Base-by-base conservation (phyloP, 1,140 invertebrate genomes). In the Hesperophylax magnus region DNA sequence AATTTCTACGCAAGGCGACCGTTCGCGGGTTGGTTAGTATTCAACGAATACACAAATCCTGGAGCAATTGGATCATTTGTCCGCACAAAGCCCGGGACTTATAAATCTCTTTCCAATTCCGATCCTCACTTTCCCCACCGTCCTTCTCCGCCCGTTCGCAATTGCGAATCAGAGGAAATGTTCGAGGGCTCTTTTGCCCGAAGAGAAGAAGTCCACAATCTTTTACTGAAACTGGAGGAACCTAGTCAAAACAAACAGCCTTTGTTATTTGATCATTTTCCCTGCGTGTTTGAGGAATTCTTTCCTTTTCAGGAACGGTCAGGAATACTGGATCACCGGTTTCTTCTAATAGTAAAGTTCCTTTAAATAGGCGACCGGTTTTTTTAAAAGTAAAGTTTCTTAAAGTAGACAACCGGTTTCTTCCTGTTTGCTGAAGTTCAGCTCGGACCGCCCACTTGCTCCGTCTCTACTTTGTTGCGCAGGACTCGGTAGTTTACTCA, bases 11-110 rank as follows among this genome's bases (percentile, higher is more conserved):
- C 9, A 47, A 47, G 39, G 1, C 39, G 39, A 47, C 39, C 39
- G 11, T 47, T 14, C 9, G 39, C 39, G 39, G 39, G 39, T 47
- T 14, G 39, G 39, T 11, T 1, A 11, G 39, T 61, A 20, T 18
- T 61, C 58, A 24, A 61, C 24, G 58, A 61, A 61, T 61, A 61
- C 58, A 61, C 58, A 61, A 61, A 61, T 61, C 58, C 20, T 61
- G 18, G 17, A 61, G 58, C 58, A 61, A 61, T 61, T 61, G 58
- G 58, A 61, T 61, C 20, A 24, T 61, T 60, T 61, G 58, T 61
- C 24, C 58, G 58, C 24, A 61, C 58, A 61, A 61, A 61, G 58
- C 18, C 18, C 17, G 58, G 3, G 58, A 61, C 58, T 61, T 61
- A 61, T 61, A 61, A 61, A 61, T 61, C 58, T 20, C 58, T 61